These are phyloP conservation scores for Corticium candelabrum DNA, from an alignment of 37 sponge, comb jelly and placozoan genomes.

Conservation along the genomic window DNA sequence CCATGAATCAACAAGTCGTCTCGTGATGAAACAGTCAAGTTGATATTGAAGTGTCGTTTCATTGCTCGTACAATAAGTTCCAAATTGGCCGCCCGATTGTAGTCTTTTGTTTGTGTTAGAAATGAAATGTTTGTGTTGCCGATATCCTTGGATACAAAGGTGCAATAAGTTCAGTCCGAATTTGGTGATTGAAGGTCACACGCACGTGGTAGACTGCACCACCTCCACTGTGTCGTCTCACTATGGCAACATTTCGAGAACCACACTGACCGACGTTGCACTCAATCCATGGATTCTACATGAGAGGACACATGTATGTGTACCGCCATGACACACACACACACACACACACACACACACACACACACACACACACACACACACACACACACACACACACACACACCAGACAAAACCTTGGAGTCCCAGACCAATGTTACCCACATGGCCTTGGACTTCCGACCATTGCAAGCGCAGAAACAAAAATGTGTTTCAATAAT, in stretches of 20 bases:
- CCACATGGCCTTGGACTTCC: too few species aligned
- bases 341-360: conserved; percentile 5
- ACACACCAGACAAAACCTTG: too few species aligned
- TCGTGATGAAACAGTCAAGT: not conserved
- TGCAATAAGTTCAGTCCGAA: not conserved
- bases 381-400: conserved; percentile 5
- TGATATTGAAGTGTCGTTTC: not conserved
- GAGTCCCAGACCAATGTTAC: too few species aligned
- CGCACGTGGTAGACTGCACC: not conserved
- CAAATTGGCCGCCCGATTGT: not conserved
- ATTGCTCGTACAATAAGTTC: not conserved
- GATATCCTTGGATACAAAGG: not conserved
- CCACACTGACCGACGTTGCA: not conserved
- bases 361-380: conserved; percentile 5
- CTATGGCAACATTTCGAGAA: not conserved
- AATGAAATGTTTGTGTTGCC: not conserved
- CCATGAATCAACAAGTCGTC: not conserved
- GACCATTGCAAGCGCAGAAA: too few species aligned
- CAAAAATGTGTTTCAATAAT: not conserved
- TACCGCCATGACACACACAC: conserved; percentile 5
- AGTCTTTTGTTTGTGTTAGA: not conserved
- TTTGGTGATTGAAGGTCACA: not conserved
- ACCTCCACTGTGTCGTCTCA: not conserved
- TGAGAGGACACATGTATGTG: too few species aligned
- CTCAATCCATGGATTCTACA: not conserved